Base-by-base conservation (phyloP, 1,140 invertebrate species). In the Drosophila azteca region DNA sequence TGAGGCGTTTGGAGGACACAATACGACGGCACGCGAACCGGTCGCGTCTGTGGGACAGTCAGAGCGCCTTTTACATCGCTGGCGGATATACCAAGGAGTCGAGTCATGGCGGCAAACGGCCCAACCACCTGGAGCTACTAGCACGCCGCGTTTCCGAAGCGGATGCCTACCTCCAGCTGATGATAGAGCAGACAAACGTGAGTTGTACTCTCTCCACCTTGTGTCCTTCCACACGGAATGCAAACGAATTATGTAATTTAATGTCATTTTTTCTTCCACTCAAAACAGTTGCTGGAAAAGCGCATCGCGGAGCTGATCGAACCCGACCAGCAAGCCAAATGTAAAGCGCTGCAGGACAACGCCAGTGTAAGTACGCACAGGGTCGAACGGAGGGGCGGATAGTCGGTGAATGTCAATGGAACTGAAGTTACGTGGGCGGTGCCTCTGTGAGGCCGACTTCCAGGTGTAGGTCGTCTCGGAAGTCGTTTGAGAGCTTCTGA, bases 111-210 rank as follows among this genome's bases (percentile, higher is more conserved):
- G 75, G 85, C 55, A 93, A 92, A 88, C 82, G 72, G 48, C 72
- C 77, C 60, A 92, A 91, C 77, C 80, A 90, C 58, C 85, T 92
- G 64, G 87, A 92, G 75, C 65, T 89, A 61, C 97, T 99, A 92
- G 97, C 98, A 92, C 95, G 96, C 39, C 97, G 98, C 92, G 95
- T 99, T 35, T 94, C 96, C 1, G 98, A 99, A 93, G 97, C 98
- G 15, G 98, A 99, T 93, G 96, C 96, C 26, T 99, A 99, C 93
- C 94, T 99, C 46, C 98, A 99, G 93, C 94, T 99, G 55, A 95
- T 99, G 91, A 99, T 99, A 70, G 97, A 99, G 77, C 97, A 99
- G 92, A 96, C 97, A 74, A 95, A 95, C 89, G 94, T 96, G 90
- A 94, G 92, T 39, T 35, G 31, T 35, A 2, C 31, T 35, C 9